Base-by-base conservation (phyloP, 2,113 vertebrate species). In the Rhinoderma darwinii region DNA sequence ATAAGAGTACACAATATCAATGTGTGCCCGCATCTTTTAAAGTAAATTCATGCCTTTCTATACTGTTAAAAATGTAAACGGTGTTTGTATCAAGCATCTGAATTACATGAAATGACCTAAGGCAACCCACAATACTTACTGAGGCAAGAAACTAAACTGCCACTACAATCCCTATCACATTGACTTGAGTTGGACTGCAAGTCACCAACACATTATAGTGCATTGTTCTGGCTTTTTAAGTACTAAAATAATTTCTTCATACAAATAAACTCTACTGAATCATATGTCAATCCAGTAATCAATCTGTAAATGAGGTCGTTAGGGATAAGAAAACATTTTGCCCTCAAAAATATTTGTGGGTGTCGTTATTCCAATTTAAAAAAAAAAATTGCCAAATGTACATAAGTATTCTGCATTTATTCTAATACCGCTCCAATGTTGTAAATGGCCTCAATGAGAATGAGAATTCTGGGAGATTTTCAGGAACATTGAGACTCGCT, bases 401-500 rank as follows among this genome's bases (percentile, higher is more conserved):
- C 9, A 17, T 27, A 50, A 30, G 41, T 5, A 47, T 51, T 12
- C 44, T 35, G 44, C 6, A 51, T 1, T 5, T 77, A 78, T 51
- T 54, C 27, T 51, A 35, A 78, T 35, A 51, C 35, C 15, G 14
- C n/a, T 15, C 5, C n/a, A 47, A 76, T 50, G 6, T 9, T 50
- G 43, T 30, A 32, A 77, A 20, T 30, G 74, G 44, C 44, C 44
- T 30, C 43, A 74, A 56, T 72, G 30, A 86, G n/a, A 43, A 80
- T 86, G 25, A 70, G 35, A 75, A 76, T 86, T 80, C 20, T 51
- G 76, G 35, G 76, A 80, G 54, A 72, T 79, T 50, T 80, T 86
- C 63, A 72, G 76, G 47, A 86, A 80, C 76, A 86, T 80, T 80
- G 84, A 44, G 25, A 41, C 76, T 50, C 84, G 77, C 27, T 70